Evolutionary conservation across 2,113 vertebrate genomes (phyloP).

Genomic region (Panthera uncia): DNA sequence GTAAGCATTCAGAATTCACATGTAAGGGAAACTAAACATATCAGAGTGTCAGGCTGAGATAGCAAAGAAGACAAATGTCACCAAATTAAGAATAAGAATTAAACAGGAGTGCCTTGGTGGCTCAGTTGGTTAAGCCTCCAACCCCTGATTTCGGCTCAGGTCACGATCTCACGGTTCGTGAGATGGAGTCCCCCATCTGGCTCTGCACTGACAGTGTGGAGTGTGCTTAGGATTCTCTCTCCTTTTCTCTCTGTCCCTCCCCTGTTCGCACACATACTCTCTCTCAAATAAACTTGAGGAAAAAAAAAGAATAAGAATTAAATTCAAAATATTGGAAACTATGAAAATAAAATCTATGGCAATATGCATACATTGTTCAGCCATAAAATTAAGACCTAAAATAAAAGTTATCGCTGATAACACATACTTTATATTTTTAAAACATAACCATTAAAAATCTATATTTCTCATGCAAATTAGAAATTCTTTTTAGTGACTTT

Average conservation of each 20-base stretch:
- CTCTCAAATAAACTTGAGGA: too few relatives aligned
- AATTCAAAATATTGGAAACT: neutral
- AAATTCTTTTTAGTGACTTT: neutral
- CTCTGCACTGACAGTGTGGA: too few relatives aligned
- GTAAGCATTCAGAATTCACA: neutral
- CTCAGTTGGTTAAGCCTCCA: too few relatives aligned
- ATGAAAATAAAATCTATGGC: neutral
- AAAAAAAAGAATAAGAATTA: neutral
- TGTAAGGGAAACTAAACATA: neutral
- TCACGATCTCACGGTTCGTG: too few relatives aligned
- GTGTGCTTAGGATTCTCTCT: too few relatives aligned
- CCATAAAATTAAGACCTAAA: neutral
- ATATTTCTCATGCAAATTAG: neutral
- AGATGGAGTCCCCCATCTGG: too few relatives aligned
- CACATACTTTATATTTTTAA: neutral
- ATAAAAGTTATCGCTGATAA: neutral
- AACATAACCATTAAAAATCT: neutral
- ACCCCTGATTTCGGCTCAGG: too few relatives aligned
- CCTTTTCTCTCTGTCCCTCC: too few relatives aligned
- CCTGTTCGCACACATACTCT: too few relatives aligned
- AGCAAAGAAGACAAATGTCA: neutral
- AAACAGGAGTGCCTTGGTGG: neutral
- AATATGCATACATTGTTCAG: neutral
- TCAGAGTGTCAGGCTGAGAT: neutral
- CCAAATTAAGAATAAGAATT: slow-evolving; percentile 9